Evolutionary conservation across 2,797 vertebrate species (phyloP), one percentile per base, ranked within the genome.

Genomic region (Neolamprologus multifasciatus): DNA sequence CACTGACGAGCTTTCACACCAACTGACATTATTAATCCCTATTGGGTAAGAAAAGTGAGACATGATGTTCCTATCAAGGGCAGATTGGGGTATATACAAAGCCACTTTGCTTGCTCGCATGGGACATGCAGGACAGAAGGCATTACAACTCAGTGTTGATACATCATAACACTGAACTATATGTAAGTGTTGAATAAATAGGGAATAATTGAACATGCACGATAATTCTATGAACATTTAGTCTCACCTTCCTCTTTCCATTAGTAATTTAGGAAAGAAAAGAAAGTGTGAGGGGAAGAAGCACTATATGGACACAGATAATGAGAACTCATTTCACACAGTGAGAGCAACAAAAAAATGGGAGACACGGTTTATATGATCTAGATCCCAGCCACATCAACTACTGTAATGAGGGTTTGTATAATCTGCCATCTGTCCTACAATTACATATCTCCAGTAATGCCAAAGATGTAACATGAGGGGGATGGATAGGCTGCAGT

Each of bases 341-440:
- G 71, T 84, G 21, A 79, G 62, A 84, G 78, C 29, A 59, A 87
- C 23, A 80, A 43, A 80, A 45, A 88, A 84, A 85, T 36, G 67
- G 59, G 26, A 81, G 90, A 90, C 86, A 82, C 38, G 79, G 83
- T 90, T 94, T 86, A 87, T 90, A 80, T 90, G 90, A 92, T 92
- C 91, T 83, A 85, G 71, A 92, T 92, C 86, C 33, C 84, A 91
- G 79, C 84, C 78, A 86, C 89, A 92, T 92, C 89, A 91, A 87
- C 88, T 79, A 79, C 84, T 86, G 69, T 92, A 92, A 93, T 91
- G 88, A 92, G 88, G 86, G 87, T 91, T 90, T 92, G 90, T 90
- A 91, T 93, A 91, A 93, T 93, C 90, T 88, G 87, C 94, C 93
- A 94, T 94, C 94, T 95, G 94, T 92, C 92, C 87, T 51, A 81